Base-by-base conservation (phyloP, 2,113 vertebrate species). In the Edolisoma coerulescens region DNA sequence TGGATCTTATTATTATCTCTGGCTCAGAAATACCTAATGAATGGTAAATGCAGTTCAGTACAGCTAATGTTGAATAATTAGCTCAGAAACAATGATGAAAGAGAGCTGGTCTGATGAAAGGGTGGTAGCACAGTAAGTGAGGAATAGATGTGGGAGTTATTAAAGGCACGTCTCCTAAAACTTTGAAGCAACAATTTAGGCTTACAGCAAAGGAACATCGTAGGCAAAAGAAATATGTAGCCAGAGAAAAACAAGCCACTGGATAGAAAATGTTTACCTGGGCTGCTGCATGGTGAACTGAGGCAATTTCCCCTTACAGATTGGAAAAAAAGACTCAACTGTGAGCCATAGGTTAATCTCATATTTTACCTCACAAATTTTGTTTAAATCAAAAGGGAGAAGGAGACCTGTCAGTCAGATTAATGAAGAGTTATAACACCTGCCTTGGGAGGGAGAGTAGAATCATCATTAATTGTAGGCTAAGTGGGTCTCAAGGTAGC, bases 11-110 rank as follows among this genome's bases (percentile, higher is more conserved):
- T 69, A 83, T 73, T 17, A 63, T 44, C 56, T 95, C 76, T 73
- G 45, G 47, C 78, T 96, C 94, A 95, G 82, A 96, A 95, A 93
- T 53, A 89, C 32, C 69, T 95, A 90, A 91, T 83, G 83, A 93
- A 87, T 83, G 41, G 90, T 91, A 97, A 93, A 96, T 94, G 90
- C 45, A 84, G 37, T 87, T 97, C 41, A 61, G 44, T 91, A 77
- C 80, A 87, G 90, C 90, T 96, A 95, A 96, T 78, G 90, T 90
- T 90, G 87, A 97, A 92, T 97, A 97, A 96, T 96, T 95, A 93
- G 67, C 83, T 95, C 65, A 64, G 86, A 95, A 97, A 96, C 61
- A 96, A 85, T 73, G 67, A 80, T 67, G 79, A 91, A 96, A 93
- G 89, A 78, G 93, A 82, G 52, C 77, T 94, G 81, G 56, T 80